phyloP scores from a whole-genome alignment of 2,113 vertebrate genomes.

The Mormyrus iriodes region DNA sequence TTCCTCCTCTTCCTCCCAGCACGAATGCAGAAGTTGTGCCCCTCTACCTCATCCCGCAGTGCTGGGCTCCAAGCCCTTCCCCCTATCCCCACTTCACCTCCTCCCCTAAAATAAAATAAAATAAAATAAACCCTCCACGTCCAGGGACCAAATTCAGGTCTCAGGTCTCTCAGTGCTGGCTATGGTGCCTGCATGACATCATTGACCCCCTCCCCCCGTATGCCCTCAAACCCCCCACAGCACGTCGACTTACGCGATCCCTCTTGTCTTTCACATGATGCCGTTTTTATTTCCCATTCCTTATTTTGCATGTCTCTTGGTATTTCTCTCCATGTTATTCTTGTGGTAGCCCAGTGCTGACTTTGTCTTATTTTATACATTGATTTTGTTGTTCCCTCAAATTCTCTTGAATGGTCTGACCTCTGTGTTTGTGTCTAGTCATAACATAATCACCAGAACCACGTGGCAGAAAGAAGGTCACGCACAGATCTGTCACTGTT shows the following conservation, averaged over 20 bases:
- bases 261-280: constrained; percentile 34
- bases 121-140: not conserved
- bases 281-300: constrained; percentile 29
- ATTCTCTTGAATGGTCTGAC: constrained; percentile 30
- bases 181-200: constrained; percentile 29
- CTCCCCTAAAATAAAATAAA: not conserved
- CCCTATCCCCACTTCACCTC: not conserved
- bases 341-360: constrained; percentile 35
- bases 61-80: not conserved
- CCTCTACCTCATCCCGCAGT: constrained; percentile 29
- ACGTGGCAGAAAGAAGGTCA: constrained; percentile 3
- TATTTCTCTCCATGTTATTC: constrained; percentile 31
- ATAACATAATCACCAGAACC: constrained; percentile 21
- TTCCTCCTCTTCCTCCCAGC: constrained; percentile 27
- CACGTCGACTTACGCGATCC: constrained; percentile 25
- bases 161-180: constrained; percentile 21
- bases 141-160: not conserved
- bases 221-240: constrained; percentile 9
- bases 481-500: not conserved
- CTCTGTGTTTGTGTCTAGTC: constrained; percentile 22
- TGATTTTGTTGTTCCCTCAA: constrained; percentile 22
- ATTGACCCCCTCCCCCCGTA: not conserved
- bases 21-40: constrained; percentile 18
- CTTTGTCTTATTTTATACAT: constrained; percentile 30
- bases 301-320: constrained; percentile 42